Conservation (phyloP, 2,888 invertebrate species). For the Cerceris rybyensis region DNA sequence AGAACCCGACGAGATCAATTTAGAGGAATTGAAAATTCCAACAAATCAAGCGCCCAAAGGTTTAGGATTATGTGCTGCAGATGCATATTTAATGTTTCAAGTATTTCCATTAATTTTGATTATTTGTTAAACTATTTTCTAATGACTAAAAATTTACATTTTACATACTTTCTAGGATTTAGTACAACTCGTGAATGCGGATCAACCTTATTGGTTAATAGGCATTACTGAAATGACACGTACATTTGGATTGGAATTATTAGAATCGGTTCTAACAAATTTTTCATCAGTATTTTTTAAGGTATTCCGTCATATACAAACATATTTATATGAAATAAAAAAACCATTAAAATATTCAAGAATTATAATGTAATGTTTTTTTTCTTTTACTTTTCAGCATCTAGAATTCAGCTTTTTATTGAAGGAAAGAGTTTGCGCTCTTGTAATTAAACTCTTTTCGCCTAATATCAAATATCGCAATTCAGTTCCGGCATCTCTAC, state of each 20-base stretch:
- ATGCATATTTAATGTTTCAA: constrained; percentile 97
- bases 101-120: constrained; percentile 79
- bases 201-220: constrained; percentile 96
- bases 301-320: constrained; percentile 81
- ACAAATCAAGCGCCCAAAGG: constrained; percentile 91
- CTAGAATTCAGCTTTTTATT: constrained; percentile 96
- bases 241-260: constrained; percentile 96
- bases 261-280: constrained; percentile 95
- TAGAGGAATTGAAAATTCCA: constrained; percentile 91
- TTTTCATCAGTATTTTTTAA: constrained; percentile 93
- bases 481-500: constrained; percentile 84
- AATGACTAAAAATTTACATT: neutral
- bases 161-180: constrained; percentile 87
- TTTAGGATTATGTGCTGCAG: constrained; percentile 93
- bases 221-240: constrained; percentile 99
- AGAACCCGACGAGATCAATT: constrained; percentile 84
- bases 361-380: neutral
- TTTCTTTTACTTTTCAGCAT: constrained; percentile 88
- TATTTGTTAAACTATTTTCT: neutral
- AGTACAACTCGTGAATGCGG: constrained; percentile 97
- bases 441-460: constrained; percentile 99
- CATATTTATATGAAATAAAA: neutral
- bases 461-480: constrained; percentile 98
- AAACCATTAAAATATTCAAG: neutral
- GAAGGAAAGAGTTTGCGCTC: constrained; percentile 98